These are phyloP conservation scores for Dryadula phaetusa DNA, from an alignment of 2,888 invertebrate genomes.

Conservation along the genomic window DNA sequence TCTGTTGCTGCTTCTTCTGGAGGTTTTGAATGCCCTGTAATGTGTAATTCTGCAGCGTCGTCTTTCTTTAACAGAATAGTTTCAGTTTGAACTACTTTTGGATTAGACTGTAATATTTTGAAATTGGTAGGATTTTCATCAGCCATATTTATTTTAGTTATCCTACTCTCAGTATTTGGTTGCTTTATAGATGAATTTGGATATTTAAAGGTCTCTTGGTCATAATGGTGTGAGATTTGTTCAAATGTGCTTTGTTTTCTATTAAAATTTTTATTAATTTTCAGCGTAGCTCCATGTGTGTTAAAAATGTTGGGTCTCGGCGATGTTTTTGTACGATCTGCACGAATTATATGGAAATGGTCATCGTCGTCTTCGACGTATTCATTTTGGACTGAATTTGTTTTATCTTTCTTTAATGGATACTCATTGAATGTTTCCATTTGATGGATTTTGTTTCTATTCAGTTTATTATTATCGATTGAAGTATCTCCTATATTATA, in stretches of 20 bases:
- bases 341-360: constrained; percentile 22
- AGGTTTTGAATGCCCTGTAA: constrained; percentile 11
- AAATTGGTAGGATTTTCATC: constrained; percentile 13
- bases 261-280: background rate
- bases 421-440: background rate
- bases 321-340: background rate
- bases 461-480: background rate
- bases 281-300: background rate
- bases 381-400: background rate
- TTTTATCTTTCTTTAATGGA: background rate
- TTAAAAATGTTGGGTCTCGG: background rate
- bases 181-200: background rate
- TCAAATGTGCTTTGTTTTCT: background rate
- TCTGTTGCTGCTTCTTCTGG: constrained; percentile 34
- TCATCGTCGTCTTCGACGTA: background rate
- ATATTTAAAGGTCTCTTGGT: background rate
- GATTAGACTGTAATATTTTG: background rate
- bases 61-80: background rate
- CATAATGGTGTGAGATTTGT: background rate
- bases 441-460: constrained; percentile 3
- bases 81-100: background rate
- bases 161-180: background rate
- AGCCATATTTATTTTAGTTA: background rate
- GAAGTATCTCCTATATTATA: constrained; percentile 18
- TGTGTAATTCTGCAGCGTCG: constrained; percentile 19